Base-by-base conservation (phyloP, 2,113 vertebrate species). In the Ranitomeya variabilis region DNA sequence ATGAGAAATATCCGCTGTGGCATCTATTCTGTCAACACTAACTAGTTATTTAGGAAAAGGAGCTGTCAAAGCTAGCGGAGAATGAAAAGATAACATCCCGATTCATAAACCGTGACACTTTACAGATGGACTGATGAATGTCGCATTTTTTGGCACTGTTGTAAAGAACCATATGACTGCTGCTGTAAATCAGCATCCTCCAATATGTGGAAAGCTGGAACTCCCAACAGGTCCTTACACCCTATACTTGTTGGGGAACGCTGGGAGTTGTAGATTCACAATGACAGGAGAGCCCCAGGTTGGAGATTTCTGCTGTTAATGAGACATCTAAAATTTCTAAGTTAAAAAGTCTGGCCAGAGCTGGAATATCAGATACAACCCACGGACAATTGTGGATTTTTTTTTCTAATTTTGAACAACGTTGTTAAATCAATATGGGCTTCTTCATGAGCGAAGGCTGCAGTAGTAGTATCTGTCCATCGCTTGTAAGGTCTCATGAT, bases 11-110 rank as follows among this genome's bases (percentile, higher is more conserved):
- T 80, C 23, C 62, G 54, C 37, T 18, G 45, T 23, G 16, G 62
- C 76, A 31, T 80, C 37, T 13, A 62, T 87, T 79, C 59, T 66
- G 31, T 62, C 60, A 54, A n/a, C 19, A 57, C 21, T 18, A 57
- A 59, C 16, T 74, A 77, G 23, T 80, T 87, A 80, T 80, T 66
- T 83, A 67, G 80, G 37, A 15, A 83, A 21, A 73, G 11, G 21
- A 26, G 54, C 83, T 67, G 82, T 26, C 52, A 55, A 66, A 84
- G 37, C 51, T 52, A 57, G 12, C 45, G 23, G 81, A 45, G 14
- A 60, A 82, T 15, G 19, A 81, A 31, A 13, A 31, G 78, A 80
- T 76, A 60, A 16, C 55, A 18, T 81, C 14, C 55, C 16, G n/a
- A 60, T 5, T 60, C 79, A 81, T 76, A 26, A 76, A 10, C 73